A percentile compares a stretch with the other conserved stretches of the same genome.
phyloP scores from a whole-genome alignment of 2,888 invertebrate genomes.

The Campopleginae sp. region DNA sequence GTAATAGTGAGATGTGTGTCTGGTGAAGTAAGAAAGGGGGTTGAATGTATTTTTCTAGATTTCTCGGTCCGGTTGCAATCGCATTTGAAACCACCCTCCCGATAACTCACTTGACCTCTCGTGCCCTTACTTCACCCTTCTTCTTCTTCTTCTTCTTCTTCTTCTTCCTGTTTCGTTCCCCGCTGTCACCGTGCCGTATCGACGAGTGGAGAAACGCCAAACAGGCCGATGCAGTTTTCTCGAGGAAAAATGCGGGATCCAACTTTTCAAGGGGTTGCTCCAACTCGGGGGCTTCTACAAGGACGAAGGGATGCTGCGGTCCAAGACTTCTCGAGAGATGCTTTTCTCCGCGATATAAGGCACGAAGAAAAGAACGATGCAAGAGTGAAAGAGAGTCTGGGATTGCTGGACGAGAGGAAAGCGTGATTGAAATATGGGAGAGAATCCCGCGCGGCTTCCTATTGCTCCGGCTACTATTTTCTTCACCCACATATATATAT shows the following conservation, averaged over 20 bases:
- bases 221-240: slow-evolving; percentile 49
- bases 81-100: slow-evolving; percentile 67
- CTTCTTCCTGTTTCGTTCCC: slow-evolving; percentile 5
- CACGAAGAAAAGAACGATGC: slow-evolving; percentile 32
- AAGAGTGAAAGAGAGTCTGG: slow-evolving; percentile 32
- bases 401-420: slow-evolving; percentile 55
- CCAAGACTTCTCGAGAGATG: slow-evolving; percentile 16
- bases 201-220: slow-evolving; percentile 39
- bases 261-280: slow-evolving; percentile 67
- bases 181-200: slow-evolving; percentile 8
- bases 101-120: slow-evolving; percentile 73
- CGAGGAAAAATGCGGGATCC: slow-evolving; percentile 70
- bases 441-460: slow-evolving; percentile 47
- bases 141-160: slow-evolving; percentile 6
- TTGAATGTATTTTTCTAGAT: slow-evolving; percentile 72
- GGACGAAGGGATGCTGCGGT: slow-evolving; percentile 34
- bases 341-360: slow-evolving; percentile 34
- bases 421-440: slow-evolving; percentile 70
- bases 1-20: neutral
- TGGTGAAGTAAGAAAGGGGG: slow-evolving; percentile 35
- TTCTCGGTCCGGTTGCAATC: slow-evolving; percentile 65
- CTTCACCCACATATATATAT: neutral
- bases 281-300: slow-evolving; percentile 1
- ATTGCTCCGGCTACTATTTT: slow-evolving; percentile 36
- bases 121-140: slow-evolving; percentile 2